Conservation (phyloP, 2,797 vertebrate species). For the Heterohyrax brucei region DNA sequence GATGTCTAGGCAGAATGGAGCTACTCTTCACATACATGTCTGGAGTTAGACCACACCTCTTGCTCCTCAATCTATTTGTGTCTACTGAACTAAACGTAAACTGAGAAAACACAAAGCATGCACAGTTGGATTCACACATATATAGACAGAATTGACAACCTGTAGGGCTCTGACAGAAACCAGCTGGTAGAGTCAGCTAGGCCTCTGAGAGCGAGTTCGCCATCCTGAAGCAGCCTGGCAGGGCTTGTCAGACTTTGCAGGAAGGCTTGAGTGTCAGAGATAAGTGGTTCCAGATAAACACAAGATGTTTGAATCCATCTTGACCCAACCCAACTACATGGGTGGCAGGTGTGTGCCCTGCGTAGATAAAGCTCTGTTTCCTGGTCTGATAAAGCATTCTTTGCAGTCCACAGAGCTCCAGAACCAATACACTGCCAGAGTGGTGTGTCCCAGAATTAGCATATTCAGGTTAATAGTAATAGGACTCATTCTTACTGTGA, state of each 20-base stretch:
- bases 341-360: neutral
- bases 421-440: neutral
- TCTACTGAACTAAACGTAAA: conserved; percentile 52
- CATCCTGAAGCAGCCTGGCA: neutral
- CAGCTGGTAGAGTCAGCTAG: neutral
- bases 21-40: neutral
- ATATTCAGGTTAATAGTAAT: neutral
- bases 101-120: neutral
- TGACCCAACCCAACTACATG: neutral
- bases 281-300: conserved; percentile 17
- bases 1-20: neutral
- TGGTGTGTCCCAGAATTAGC: fast-evolving
- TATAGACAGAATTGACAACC: neutral
- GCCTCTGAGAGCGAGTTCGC: neutral
- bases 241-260: neutral
- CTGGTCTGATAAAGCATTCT: neutral
- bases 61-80: conserved; percentile 14
- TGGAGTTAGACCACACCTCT: conserved; percentile 3
- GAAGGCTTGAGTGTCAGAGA: neutral
- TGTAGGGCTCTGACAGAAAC: neutral
- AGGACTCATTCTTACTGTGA: neutral
- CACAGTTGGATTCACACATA: neutral
- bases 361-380: neutral
- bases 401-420: neutral
- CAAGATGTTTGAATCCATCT: neutral